Base-by-base conservation (phyloP, 1,140 invertebrate species). In the Gonatopus flavifemur region DNA sequence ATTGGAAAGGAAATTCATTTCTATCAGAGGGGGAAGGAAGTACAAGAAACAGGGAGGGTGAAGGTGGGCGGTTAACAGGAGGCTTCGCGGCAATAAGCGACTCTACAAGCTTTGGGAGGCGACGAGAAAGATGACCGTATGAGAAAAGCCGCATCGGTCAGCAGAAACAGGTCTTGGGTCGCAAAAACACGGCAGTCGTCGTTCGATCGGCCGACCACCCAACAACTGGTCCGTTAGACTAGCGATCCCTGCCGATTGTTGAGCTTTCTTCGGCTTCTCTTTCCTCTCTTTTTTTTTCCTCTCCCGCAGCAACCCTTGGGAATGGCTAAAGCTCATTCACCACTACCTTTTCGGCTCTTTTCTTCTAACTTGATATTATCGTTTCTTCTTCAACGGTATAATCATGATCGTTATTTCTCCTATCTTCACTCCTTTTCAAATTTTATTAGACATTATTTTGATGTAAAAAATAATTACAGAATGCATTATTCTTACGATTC, bases 21-120 rank as follows among this genome's bases (percentile, higher is more conserved):
- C 12, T 12, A 28, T 28, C 25, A 30, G 24, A 31, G 41, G 13
- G 12, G n/a, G 42, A 33, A 19, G 42, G 52, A 54, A 32, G 38
- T 36, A 35, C 35, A 42, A 50, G 52, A 48, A 48, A 9, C 28
- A 40, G 43, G 50, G 39, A 41, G 43, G 33, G 40, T 47, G 31
- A 67, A 67, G 68, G 62, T 69, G 62, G 63, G 62, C 67, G 64
- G 67, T 71, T 73, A 73, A 73, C 70, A 69, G 62, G 67, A 71
- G n/a, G 69, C 64, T 70, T 68, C 66, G 57, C 66, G 66, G 71
- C 68, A 73, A 73, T 72, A 73, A 74, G 66, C 67, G 69, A 71
- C 59, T 70, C 62, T 74, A 74, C 70, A 72, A 74, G 70, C 63
- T 74, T 72, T 74, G 66, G 71, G 69, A 69, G 71, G 70, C 66